phyloP scores from a whole-genome alignment of 2,797 vertebrate species.

The Petrocephalus schoutedeni region DNA sequence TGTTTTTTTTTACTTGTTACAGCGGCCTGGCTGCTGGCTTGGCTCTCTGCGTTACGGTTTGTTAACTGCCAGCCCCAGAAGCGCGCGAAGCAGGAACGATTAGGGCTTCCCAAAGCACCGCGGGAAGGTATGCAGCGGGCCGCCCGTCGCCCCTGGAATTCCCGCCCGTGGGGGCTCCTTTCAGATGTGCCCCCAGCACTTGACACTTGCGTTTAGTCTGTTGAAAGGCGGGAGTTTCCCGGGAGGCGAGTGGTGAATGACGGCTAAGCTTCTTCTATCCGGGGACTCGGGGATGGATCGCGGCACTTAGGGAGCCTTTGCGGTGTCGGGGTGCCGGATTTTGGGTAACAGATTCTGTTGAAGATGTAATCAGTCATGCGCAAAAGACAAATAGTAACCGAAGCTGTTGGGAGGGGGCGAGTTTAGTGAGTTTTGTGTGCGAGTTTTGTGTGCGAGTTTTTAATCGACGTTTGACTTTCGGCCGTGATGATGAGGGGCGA shows the following conservation, averaged over 20 bases:
- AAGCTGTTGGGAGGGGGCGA: background rate
- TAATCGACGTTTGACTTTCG: background rate
- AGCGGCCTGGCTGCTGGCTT: background rate
- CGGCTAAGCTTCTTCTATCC: background rate
- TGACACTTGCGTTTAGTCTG: background rate
- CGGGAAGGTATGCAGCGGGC: background rate
- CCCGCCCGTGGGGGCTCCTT: background rate
- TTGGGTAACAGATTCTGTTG: background rate
- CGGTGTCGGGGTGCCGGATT: background rate
- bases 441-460: background rate
- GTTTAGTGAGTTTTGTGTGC: background rate
- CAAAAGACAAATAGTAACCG: background rate
- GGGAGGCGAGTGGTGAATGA: background rate
- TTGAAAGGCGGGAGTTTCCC: slow-evolving; percentile 6
- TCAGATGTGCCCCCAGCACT: background rate
- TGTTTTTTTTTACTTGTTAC: background rate
- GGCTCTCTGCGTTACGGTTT: background rate
- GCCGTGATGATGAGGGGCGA: background rate
- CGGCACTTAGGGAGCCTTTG: background rate
- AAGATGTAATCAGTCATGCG: background rate
- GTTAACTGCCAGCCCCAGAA: background rate
- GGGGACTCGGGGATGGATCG: background rate
- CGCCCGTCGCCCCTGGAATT: background rate
- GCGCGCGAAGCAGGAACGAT: background rate
- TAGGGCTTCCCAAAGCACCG: background rate